Evolutionary conservation across 2,888 invertebrate genomes (phyloP).

Genomic region (Hyalella azteca): DNA sequence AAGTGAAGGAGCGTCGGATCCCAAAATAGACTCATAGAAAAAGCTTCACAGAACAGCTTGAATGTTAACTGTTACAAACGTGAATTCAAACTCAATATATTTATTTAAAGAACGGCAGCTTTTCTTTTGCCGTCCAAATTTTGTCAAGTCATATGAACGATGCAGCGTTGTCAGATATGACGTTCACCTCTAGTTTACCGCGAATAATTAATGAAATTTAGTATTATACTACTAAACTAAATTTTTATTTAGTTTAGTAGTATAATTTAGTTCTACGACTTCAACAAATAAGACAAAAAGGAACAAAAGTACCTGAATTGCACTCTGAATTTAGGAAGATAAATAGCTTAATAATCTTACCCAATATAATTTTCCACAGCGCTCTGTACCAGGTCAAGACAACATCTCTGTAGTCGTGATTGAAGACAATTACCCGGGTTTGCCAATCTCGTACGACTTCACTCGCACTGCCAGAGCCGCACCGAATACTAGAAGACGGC

Average conservation of each 20-base stretch:
- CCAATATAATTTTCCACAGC: conserved; percentile 39
- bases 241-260: background rate
- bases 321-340: background rate
- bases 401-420: conserved; percentile 40
- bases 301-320: too few species aligned
- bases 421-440: conserved; percentile 38
- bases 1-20: too few species aligned
- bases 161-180: too few species aligned
- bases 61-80: too few species aligned
- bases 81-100: too few species aligned
- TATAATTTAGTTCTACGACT: background rate
- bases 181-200: background rate
- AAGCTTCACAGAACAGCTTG: too few species aligned
- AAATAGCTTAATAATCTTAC: conserved; percentile 1
- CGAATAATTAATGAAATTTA: background rate
- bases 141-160: too few species aligned
- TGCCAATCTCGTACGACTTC: conserved; percentile 29
- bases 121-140: too few species aligned
- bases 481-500: background rate
- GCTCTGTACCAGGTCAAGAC: conserved; percentile 47
- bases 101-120: too few species aligned
- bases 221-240: background rate
- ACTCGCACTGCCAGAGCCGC: background rate
- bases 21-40: too few species aligned
- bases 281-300: background rate